Evolutionary conservation across 2,113 vertebrate genomes (phyloP), one percentile per base, ranked within the genome.

Genomic region (Macheiramphus alcinus): DNA sequence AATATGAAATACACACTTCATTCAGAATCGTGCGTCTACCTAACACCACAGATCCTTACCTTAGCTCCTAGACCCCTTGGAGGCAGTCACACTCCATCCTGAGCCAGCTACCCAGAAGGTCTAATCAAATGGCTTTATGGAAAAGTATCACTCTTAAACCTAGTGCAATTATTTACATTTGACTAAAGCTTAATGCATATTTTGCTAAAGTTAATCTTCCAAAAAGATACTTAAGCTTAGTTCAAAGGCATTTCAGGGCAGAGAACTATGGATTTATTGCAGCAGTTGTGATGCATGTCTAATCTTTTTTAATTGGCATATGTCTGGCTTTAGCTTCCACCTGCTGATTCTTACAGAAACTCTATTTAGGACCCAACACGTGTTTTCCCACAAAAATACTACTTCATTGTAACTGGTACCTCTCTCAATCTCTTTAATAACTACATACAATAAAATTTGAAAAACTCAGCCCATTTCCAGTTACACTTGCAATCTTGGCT

Each of bases 151-250:
- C 70, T 88, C 63, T 62, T 34, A 56, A 47, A 72, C 29, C 25
- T 13, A 42, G 25, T 16, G 59, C 42, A 91, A 87, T 90, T 93
- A 89, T 84, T 96, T 91, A 81, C 68, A 71, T 91, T 66, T 74
- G 55, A 80, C 68, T 87, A 70, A 85, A 78, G 55, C 55, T 86
- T 91, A 91, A 72, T 2, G 25, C 29, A 26, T 68, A 71, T 74
- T 94, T 86, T 47, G 22, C 65, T 80, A 3, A 88, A 95, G n/a
- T 90, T 92, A 83, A 92, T 84, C 65, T 85, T 74, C 73, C 29
- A 91, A 48, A 96, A 94, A 73, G 29, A 70, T 71, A 87, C 34
- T 74, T 73, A 81, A 71, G 47, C 55, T 74, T 59, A 78, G 56
- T 83, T 89, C 56, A 53, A 84, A 96, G 78, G 32, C 29, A 26